Evolutionary conservation across 2,113 vertebrate species (phyloP).

Genomic region (Channa argus): DNA sequence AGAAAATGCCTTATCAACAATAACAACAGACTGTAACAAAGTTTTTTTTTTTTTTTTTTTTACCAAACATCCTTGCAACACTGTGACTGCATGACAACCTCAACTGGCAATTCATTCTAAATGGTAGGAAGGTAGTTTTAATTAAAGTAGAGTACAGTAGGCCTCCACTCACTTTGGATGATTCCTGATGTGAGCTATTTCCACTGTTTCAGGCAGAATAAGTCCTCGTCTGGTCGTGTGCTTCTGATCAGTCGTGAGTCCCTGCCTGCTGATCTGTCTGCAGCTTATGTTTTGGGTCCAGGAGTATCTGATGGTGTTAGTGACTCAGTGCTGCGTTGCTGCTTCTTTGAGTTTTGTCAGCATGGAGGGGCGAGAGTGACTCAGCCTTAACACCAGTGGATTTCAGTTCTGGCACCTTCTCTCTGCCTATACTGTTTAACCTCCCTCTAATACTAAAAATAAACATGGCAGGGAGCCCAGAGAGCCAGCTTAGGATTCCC

Average conservation of each 20-base stretch:
- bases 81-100: not conserved
- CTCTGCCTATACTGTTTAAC: slow-evolving; percentile 30
- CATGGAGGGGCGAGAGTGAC: slow-evolving; percentile 34
- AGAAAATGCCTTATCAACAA: slow-evolving; percentile 30
- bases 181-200: not conserved
- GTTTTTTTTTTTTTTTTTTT: not conserved
- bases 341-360: slow-evolving; percentile 66
- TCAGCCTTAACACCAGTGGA: slow-evolving; percentile 34
- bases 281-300: slow-evolving; percentile 14
- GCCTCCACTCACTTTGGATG: not conserved
- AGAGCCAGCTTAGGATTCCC: slow-evolving; percentile 43
- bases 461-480: slow-evolving; percentile 56
- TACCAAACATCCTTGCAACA: not conserved
- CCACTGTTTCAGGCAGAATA: not conserved
- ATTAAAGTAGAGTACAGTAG: slow-evolving; percentile 14
- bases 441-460: slow-evolving; percentile 61
- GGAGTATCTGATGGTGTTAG: slow-evolving; percentile 33
- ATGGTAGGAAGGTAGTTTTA: not conserved
- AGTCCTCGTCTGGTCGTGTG: slow-evolving; percentile 17
- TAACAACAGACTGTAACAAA: slow-evolving; percentile 1
- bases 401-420: slow-evolving; percentile 44
- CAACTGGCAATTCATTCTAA: not conserved
- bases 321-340: slow-evolving; percentile 23
- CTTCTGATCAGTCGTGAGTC: slow-evolving; percentile 28
- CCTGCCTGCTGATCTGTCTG: slow-evolving; percentile 10